phyloP scores from a whole-genome alignment of 1,140 invertebrate genomes.

The Penaeus chinensis region DNA sequence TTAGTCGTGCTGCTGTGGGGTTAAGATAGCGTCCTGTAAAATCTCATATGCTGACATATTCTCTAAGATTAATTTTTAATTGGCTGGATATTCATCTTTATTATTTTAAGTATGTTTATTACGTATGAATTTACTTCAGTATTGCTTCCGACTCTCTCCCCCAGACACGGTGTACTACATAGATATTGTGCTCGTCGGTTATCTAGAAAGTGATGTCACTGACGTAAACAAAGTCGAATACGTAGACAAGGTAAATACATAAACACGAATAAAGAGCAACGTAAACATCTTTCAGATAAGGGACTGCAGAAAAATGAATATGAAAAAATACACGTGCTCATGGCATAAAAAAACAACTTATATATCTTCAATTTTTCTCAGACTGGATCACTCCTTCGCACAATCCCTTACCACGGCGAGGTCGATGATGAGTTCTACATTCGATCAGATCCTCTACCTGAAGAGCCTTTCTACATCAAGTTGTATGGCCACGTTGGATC shows the following conservation, averaged over 20 bases:
- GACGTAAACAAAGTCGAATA: constrained; percentile 41
- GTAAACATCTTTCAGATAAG: no score
- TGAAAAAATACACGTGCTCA: no score
- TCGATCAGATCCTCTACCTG: constrained; percentile 43
- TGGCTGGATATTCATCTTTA: no score
- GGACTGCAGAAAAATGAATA: no score
- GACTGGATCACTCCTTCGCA: not conserved
- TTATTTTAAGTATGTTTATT: not conserved
- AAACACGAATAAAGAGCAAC: not conserved
- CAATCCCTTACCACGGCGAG: constrained; percentile 34
- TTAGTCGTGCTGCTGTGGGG: no score
- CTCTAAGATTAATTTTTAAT: no score
- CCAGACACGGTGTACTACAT: constrained; percentile 53
- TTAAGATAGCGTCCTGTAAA: not conserved
- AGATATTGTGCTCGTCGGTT: constrained; percentile 47
- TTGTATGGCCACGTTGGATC: constrained; percentile 44
- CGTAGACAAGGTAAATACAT: constrained; percentile 31
- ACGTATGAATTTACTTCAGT: not conserved
- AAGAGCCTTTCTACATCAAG: constrained; percentile 46
- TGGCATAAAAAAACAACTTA: not conserved
- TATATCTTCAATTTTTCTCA: not conserved
- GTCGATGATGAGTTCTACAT: constrained; percentile 55
- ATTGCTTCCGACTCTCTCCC: not conserved
- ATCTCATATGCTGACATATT: no score
- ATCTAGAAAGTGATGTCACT: constrained; percentile 36